A percentile compares a stretch with the other conserved stretches of the same genome.
phyloP scores from a whole-genome alignment of 2,797 vertebrate genomes.

The Buceros bicornis region DNA sequence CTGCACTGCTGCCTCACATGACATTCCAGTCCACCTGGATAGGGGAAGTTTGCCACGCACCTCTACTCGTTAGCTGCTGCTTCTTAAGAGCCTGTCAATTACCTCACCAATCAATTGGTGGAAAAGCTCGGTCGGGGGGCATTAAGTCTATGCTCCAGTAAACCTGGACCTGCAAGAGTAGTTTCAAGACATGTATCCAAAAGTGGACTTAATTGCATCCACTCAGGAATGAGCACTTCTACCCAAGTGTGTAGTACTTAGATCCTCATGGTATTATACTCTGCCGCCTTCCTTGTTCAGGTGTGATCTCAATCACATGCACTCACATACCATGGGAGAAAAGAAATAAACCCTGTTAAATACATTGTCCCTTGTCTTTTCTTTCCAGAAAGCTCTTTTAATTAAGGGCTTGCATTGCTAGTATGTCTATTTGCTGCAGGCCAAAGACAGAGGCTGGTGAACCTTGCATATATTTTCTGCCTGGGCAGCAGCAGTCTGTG shows the following conservation, averaged over 20 bases:
- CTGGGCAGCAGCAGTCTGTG: not conserved
- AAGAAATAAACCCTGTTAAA: not conserved
- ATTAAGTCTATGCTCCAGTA: not conserved
- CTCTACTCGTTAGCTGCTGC: not conserved
- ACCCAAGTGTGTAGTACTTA: not conserved
- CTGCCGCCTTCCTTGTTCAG: not conserved
- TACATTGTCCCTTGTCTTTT: not conserved
- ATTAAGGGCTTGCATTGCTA: not conserved
- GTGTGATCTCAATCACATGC: not conserved
- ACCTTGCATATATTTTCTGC: not conserved
- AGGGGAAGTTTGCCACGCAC: not conserved
- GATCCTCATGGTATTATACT: not conserved
- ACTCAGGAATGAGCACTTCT: not conserved
- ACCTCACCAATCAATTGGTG: not conserved
- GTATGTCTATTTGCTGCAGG: not conserved
- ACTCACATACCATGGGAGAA: too few species aligned
- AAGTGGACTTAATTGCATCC: not conserved
- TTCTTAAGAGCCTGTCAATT: not conserved
- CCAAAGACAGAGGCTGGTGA: not conserved
- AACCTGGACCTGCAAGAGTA: not conserved
- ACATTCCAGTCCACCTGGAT: not conserved
- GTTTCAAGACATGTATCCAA: not conserved
- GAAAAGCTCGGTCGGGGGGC: not conserved
- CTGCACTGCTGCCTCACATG: not conserved
- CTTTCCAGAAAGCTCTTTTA: not conserved